A percentile compares a stretch with the other conserved stretches of the same genome.
Conservation (phyloP, 2,888 invertebrate genomes). For the Lingula anatina region DNA sequence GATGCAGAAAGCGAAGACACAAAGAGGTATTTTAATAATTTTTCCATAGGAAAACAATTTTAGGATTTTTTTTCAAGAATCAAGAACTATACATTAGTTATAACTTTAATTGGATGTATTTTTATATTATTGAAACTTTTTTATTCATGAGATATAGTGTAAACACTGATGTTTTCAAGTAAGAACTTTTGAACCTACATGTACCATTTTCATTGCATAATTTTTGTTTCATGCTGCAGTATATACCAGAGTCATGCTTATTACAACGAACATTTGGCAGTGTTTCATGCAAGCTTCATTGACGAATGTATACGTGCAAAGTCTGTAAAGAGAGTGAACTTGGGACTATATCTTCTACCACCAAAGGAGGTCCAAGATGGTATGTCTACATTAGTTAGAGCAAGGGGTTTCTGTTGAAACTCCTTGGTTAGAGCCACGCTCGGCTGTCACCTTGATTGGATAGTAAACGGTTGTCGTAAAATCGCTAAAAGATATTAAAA, state of each 20-base stretch:
- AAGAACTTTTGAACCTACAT: too few species aligned
- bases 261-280: slow-evolving; percentile 22
- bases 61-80: background rate
- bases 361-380: slow-evolving; percentile 23
- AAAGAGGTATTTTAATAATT: slow-evolving; percentile 11
- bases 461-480: too few species aligned
- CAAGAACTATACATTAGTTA: too few species aligned
- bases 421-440: too few species aligned
- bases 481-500: too few species aligned
- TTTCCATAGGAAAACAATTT: background rate
- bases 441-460: too few species aligned
- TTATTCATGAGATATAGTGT: too few species aligned
- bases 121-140: too few species aligned
- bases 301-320: slow-evolving; percentile 16
- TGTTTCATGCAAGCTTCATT: slow-evolving; percentile 28
- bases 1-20: slow-evolving; percentile 21
- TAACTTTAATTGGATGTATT: too few species aligned
- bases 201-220: background rate
- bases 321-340: slow-evolving; percentile 9
- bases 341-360: slow-evolving; percentile 26
- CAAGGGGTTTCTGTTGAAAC: too few species aligned
- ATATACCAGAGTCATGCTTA: slow-evolving; percentile 24
- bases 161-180: too few species aligned
- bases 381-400: slow-evolving; percentile 12
- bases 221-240: too few species aligned